A percentile compares a stretch with the other conserved stretches of the same genome.
phyloP scores from a whole-genome alignment of 2,888 invertebrate species.

The Mythimna pallens region DNA sequence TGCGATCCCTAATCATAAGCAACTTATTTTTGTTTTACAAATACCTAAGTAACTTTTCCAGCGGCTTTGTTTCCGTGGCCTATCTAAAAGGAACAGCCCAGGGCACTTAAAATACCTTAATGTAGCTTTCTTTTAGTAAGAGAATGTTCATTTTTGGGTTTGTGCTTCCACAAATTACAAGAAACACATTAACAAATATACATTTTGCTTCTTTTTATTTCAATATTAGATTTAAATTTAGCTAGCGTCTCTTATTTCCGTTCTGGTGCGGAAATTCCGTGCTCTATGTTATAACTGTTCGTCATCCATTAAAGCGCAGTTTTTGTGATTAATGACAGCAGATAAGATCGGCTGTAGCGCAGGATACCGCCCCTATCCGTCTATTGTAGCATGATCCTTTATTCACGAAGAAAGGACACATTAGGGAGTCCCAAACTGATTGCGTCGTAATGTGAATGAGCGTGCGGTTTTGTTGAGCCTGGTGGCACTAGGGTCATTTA shows the following conservation, averaged over 20 bases:
- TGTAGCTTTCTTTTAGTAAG: no score
- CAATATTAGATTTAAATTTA: no score
- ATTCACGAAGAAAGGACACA: slow-evolving; percentile 44
- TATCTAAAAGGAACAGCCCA: no score
- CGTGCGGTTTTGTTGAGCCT: slow-evolving; percentile 10
- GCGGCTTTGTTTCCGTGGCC: no score
- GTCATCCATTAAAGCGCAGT: slow-evolving; percentile 69
- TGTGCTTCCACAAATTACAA: no score
- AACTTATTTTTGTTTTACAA: no score
- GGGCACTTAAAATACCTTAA: no score
- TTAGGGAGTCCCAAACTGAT: slow-evolving; percentile 34
- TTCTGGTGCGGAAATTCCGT: not conserved
- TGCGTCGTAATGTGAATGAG: slow-evolving; percentile 27
- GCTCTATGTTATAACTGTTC: slow-evolving; percentile 27
- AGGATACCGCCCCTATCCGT: slow-evolving; percentile 32
- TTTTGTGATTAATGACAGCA: slow-evolving; percentile 72
- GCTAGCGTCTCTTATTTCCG: not conserved
- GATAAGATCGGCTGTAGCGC: slow-evolving; percentile 43
- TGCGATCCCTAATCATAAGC: no score
- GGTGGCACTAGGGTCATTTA: slow-evolving; percentile 8
- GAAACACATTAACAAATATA: no score
- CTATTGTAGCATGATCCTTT: slow-evolving; percentile 52
- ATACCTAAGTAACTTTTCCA: no score
- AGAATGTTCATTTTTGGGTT: no score
- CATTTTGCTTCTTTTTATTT: no score